Conservation (phyloP, 2,888 invertebrate genomes). For the Sphecodes monilicornis region DNA sequence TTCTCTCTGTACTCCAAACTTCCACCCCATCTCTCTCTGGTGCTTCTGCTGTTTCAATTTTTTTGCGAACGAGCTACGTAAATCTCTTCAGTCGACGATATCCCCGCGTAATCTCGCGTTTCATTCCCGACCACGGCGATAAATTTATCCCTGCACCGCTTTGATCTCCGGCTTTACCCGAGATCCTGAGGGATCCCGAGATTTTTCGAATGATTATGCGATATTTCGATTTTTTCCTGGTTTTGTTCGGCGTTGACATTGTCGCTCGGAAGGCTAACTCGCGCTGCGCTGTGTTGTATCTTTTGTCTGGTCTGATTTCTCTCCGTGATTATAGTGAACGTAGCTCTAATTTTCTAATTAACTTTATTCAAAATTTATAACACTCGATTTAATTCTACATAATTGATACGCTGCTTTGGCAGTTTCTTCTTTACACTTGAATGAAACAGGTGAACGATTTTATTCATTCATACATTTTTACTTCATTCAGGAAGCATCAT, state of each 20-base stretch:
- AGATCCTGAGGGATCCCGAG: constrained; percentile 25
- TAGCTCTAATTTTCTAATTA: not conserved
- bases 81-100: constrained; percentile 49
- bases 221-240: not conserved
- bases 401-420: not conserved
- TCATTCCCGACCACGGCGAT: constrained; percentile 38
- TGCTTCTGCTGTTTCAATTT: not conserved
- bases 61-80: constrained; percentile 43
- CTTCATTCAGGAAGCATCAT: not conserved
- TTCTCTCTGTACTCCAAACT: not conserved
- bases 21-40: not conserved
- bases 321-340: not conserved
- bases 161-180: constrained; percentile 43
- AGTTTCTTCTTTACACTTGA: not conserved
- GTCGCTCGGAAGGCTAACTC: not conserved
- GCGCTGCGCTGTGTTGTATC: not conserved
- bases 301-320: not conserved
- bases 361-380: not conserved
- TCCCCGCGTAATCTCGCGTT: constrained; percentile 52
- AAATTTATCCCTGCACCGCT: constrained; percentile 45
- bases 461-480: too few species aligned
- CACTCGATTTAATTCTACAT: not conserved
- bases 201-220: constrained; percentile 8
- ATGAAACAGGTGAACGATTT: not conserved
- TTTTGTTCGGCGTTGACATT: not conserved